phyloP scores from a whole-genome alignment of 2,888 invertebrate species.

The Agrotis puta region DNA sequence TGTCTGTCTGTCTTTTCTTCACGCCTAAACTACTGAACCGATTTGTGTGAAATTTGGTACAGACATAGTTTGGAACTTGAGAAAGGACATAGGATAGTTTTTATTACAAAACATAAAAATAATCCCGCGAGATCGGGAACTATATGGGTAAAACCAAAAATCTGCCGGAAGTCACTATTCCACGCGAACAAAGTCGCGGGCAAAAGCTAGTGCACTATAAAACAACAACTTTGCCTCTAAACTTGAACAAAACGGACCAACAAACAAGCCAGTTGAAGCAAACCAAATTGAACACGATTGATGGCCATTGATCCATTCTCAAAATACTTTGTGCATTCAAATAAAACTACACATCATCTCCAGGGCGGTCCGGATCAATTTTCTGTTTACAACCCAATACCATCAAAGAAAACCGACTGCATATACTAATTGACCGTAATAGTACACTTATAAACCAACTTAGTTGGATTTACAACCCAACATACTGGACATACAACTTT shows the following conservation, averaged over 20 bases:
- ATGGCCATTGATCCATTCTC: conserved; percentile 58
- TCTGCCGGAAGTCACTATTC: no score
- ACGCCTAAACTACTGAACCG: no score
- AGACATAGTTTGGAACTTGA: no score
- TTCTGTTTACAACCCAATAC: conserved; percentile 85
- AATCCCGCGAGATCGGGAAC: no score
- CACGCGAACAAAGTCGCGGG: no score
- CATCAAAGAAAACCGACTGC: conserved; percentile 85
- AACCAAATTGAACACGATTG: conserved; percentile 64
- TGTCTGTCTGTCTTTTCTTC: no score
- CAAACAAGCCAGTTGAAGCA: conserved; percentile 60
- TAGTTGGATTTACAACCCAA: conserved; percentile 69
- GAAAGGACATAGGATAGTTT: no score
- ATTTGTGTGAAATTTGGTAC: no score
- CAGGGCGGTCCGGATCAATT: conserved; percentile 87
- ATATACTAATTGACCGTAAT: conserved; percentile 88
- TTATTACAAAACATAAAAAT: no score
- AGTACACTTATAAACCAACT: conserved; percentile 78
- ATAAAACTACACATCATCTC: conserved; percentile 70
- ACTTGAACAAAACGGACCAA: conserved; percentile 32
- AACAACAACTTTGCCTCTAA: conserved; percentile 25
- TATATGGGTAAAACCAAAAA: no score
- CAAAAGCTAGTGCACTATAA: conserved; percentile 27
- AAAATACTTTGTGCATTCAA: conserved; percentile 69
- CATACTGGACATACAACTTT: conserved; percentile 59